phyloP scores from a whole-genome alignment of 1,140 invertebrate genomes.

The Bicyclus anynana region DNA sequence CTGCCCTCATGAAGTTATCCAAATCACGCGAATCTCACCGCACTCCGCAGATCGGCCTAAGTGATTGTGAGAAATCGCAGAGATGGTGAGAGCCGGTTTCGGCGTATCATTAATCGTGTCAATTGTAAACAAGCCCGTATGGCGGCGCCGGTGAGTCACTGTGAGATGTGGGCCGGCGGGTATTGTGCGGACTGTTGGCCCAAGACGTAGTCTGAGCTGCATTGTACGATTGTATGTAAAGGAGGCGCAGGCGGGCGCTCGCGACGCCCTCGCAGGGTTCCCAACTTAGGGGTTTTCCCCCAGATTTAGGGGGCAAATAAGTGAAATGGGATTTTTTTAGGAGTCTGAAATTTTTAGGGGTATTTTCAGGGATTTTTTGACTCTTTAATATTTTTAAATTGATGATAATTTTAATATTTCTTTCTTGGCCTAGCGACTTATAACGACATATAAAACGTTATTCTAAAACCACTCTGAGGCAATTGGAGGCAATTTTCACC shows the following conservation, averaged over 20 bases:
- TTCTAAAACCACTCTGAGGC: too few species aligned
- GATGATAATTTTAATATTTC: too few species aligned
- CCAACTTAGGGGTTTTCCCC: neutral
- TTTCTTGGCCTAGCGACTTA: too few species aligned
- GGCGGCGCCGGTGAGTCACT: constrained; percentile 62
- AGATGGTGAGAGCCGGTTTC: constrained; percentile 37
- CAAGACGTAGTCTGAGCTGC: constrained; percentile 10
- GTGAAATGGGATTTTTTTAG: too few species aligned
- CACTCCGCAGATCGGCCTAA: neutral
- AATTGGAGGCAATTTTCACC: too few species aligned
- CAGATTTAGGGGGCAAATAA: too few species aligned
- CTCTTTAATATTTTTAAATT: too few species aligned
- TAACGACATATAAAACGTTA: too few species aligned
- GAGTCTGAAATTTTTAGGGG: too few species aligned
- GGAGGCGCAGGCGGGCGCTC: constrained; percentile 55
- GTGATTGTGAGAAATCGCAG: constrained; percentile 39
- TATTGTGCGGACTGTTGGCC: constrained; percentile 44
- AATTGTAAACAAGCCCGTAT: constrained; percentile 70
- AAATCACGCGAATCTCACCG: neutral
- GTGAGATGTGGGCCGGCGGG: constrained; percentile 57
- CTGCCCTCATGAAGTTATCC: neutral
- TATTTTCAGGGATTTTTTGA: too few species aligned
- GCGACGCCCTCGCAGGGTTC: constrained; percentile 38
- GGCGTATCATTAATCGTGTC: constrained; percentile 61
- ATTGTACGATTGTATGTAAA: constrained; percentile 70